Evolutionary conservation across 2,797 vertebrate genomes (phyloP).

Genomic region (Spatula versicolor): DNA sequence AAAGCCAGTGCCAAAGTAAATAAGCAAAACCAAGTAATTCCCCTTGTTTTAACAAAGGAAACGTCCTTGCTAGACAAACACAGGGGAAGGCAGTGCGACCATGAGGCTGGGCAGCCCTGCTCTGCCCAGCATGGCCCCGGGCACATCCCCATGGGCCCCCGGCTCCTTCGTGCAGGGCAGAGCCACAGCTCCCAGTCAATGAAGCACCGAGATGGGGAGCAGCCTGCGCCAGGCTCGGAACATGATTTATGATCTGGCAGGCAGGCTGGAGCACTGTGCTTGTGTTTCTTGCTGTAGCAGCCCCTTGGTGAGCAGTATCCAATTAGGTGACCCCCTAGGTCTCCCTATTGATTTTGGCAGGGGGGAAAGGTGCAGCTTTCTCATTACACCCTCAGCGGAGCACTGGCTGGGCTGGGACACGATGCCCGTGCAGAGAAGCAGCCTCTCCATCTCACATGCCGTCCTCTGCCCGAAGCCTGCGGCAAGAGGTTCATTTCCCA

Average conservation of each 20-base stretch:
- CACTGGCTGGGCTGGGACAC: accelerated
- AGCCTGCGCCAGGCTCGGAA: background rate
- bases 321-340: slow-evolving; percentile 45
- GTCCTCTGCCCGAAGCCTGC: background rate
- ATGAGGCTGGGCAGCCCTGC: background rate
- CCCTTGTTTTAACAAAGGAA: background rate
- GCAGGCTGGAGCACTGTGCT: background rate
- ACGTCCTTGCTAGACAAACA: background rate
- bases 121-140: background rate
- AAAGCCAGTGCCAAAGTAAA: background rate
- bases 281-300: background rate
- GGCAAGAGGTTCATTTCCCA: background rate
- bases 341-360: background rate
- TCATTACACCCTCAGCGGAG: background rate
- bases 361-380: background rate
- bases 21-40: background rate
- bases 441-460: background rate
- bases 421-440: background rate
- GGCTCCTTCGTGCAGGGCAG: background rate
- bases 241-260: slow-evolving; percentile 22
- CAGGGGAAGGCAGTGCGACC: background rate
- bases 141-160: accelerated
- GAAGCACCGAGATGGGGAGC: background rate
- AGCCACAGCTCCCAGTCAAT: background rate
- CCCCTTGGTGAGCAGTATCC: background rate